Conservation (phyloP, 1,140 invertebrate genomes). For the Anastrepha ludens region DNA sequence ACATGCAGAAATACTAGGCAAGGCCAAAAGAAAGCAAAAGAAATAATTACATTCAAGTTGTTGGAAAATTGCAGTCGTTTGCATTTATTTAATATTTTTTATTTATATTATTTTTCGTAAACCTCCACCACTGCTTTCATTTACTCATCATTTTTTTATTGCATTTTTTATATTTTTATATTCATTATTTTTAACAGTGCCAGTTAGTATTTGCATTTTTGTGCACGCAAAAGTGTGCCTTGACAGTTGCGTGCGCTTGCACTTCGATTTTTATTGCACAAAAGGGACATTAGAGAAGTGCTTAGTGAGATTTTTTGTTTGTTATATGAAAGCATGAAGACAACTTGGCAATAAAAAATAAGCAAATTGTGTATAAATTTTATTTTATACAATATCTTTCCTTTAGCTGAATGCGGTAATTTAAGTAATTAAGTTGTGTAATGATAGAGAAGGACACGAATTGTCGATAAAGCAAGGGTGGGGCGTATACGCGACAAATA, state of each 20-base stretch:
- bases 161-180: not conserved
- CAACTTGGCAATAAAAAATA: not conserved
- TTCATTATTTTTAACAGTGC: not conserved
- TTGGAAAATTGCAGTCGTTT: constrained; percentile 22
- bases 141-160: not conserved
- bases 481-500: no score
- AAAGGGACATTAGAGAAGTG: constrained; percentile 22
- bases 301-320: constrained; percentile 28
- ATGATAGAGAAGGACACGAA: not conserved
- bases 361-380: not conserved
- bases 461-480: no score
- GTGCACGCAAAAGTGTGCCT: not conserved
- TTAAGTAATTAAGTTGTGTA: not conserved
- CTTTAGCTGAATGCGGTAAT: constrained; percentile 39
- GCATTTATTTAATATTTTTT: constrained; percentile 31
- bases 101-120: constrained; percentile 28
- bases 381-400: not conserved
- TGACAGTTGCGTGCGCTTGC: constrained; percentile 27
- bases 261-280: not conserved
- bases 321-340: constrained; percentile 17
- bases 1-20: not conserved
- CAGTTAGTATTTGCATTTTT: constrained; percentile 25
- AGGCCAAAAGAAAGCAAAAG: not conserved
- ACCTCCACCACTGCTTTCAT: not conserved
- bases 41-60: constrained; percentile 39